Conservation (phyloP, 2,113 vertebrate genomes). For the Anoura caudifer region DNA sequence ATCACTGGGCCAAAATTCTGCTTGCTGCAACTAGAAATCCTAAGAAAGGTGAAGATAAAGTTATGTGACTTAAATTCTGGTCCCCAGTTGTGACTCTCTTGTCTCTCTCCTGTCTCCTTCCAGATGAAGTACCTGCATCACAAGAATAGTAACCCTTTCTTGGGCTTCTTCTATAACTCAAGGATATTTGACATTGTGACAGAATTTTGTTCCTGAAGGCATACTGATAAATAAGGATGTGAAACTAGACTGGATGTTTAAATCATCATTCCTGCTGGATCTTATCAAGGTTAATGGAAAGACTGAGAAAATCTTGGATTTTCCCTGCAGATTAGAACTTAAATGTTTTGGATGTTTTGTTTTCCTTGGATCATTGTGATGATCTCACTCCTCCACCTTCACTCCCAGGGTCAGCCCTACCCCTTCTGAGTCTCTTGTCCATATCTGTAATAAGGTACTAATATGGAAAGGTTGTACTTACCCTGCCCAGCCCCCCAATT, state of each 20-base stretch:
- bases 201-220: constrained; percentile 90
- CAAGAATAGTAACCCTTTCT: constrained; percentile 92
- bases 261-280: constrained; percentile 93
- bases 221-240: constrained; percentile 91
- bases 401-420: neutral
- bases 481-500: neutral
- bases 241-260: constrained; percentile 97
- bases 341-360: neutral
- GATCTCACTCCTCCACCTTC: neutral
- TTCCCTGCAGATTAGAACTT: constrained; percentile 7
- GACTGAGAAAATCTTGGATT: neutral
- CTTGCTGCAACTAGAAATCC: neutral
- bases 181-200: constrained; percentile 90
- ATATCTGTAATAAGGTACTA: neutral
- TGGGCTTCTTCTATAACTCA: constrained; percentile 90
- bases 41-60: neutral
- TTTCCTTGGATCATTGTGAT: neutral
- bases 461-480: neutral
- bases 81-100: neutral
- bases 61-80: neutral
- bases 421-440: neutral
- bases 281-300: constrained; percentile 89
- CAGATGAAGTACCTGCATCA: constrained; percentile 94
- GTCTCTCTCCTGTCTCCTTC: neutral
- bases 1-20: neutral